A percentile compares a stretch with the other conserved stretches of the same genome.
These are phyloP conservation scores for Gracilinanus agilis DNA, from an alignment of 2,113 vertebrate species.

Conservation along the genomic window DNA sequence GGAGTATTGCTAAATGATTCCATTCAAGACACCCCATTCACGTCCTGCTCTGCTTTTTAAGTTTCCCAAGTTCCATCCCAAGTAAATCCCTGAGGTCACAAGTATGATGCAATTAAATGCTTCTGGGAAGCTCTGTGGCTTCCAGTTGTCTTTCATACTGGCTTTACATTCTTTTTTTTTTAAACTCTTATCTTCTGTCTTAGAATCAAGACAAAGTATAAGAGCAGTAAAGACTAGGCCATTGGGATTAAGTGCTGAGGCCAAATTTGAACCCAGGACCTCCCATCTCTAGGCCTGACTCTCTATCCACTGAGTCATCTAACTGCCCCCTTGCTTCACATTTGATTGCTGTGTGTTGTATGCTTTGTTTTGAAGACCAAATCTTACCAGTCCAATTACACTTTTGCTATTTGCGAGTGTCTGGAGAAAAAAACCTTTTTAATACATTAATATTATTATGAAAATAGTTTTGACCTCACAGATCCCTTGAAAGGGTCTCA, in stretches of 20 bases:
- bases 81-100: neutral
- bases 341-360: neutral
- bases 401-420: neutral
- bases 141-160: neutral
- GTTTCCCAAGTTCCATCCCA: neutral
- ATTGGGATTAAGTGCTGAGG: no score
- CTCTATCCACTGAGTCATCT: no score
- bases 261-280: no score
- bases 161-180: neutral
- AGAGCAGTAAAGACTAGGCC: no score
- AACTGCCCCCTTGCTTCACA: neutral
- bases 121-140: neutral
- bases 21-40: neutral
- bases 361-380: neutral
- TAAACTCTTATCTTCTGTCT: no score
- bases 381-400: neutral
- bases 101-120: neutral
- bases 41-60: neutral
- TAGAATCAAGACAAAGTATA: no score
- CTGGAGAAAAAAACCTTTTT: neutral
- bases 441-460: neutral
- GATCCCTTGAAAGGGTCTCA: neutral
- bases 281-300: no score
- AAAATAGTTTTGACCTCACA: neutral
- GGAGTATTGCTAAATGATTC: constrained; percentile 2